Percentiles rank a stretch among this genome's conserved stretches.
These are phyloP conservation scores for Bufotes viridis DNA, from an alignment of 2,797 vertebrate species.

Conservation along the genomic window DNA sequence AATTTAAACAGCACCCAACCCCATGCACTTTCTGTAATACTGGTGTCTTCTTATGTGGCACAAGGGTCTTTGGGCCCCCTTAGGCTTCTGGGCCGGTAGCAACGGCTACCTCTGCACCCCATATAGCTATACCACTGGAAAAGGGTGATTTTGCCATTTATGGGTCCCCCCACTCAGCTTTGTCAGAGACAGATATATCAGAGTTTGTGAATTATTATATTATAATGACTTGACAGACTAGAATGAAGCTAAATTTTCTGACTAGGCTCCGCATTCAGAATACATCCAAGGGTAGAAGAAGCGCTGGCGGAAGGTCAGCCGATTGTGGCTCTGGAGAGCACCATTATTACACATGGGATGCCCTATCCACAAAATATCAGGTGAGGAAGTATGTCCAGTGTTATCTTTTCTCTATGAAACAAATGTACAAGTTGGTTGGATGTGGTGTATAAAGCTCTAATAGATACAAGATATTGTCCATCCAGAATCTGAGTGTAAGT, in stretches of 20 bases:
- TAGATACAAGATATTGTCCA: no score
- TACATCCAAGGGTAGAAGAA: conserved; percentile 81
- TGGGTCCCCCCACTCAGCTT: not conserved
- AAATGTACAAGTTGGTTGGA: no score
- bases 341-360: conserved; percentile 93
- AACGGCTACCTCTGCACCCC: no score
- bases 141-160: not conserved
- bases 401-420: not conserved
- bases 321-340: conserved; percentile 89
- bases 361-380: conserved; percentile 88
- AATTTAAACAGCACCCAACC: no score
- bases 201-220: not conserved
- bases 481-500: no score
- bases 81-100: no score
- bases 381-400: conserved; percentile 66
- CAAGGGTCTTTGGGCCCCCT: no score
- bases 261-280: conserved; percentile 77
- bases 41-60: no score
- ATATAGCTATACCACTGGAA: no score
- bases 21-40: no score
- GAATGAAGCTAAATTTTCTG: not conserved
- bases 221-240: not conserved
- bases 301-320: conserved; percentile 80
- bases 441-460: no score
- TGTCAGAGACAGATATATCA: not conserved